Evolutionary conservation across 1,140 invertebrate species (phyloP).

Genomic region (Caerostris darwini): DNA sequence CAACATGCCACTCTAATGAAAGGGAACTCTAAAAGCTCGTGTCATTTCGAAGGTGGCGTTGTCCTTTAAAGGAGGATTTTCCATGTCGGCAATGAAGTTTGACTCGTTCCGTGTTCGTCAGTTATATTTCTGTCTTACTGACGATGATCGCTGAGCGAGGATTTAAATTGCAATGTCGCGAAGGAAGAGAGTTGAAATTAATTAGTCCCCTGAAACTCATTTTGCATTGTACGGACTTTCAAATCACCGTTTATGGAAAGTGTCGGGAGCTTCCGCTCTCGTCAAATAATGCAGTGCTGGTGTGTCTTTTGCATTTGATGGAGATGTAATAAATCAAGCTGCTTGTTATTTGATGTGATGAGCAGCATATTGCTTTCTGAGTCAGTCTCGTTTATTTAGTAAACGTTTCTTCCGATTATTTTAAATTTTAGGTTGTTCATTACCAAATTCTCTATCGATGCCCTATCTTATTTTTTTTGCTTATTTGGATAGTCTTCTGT

Average conservation of each 20-base stretch:
- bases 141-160: background rate
- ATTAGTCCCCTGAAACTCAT: slow-evolving; percentile 15
- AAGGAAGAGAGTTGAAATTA: slow-evolving; percentile 1
- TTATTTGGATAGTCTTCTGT: no score
- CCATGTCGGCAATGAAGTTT: background rate
- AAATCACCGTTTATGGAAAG: background rate
- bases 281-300: background rate
- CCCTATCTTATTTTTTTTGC: no score
- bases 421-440: no score
- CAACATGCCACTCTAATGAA: background rate
- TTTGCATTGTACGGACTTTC: background rate
- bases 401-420: no score
- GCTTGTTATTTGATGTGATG: background rate
- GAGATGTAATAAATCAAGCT: background rate
- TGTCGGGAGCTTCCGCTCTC: background rate
- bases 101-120: background rate
- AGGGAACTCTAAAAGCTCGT: background rate
- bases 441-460: no score
- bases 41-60: background rate
- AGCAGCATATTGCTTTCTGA: no score
- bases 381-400: no score
- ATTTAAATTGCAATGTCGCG: background rate
- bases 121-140: background rate
- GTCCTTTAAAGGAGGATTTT: slow-evolving; percentile 6
- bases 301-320: background rate